Evolutionary conservation across 2,113 vertebrate genomes (phyloP).

Genomic region (Varanus komodoensis): DNA sequence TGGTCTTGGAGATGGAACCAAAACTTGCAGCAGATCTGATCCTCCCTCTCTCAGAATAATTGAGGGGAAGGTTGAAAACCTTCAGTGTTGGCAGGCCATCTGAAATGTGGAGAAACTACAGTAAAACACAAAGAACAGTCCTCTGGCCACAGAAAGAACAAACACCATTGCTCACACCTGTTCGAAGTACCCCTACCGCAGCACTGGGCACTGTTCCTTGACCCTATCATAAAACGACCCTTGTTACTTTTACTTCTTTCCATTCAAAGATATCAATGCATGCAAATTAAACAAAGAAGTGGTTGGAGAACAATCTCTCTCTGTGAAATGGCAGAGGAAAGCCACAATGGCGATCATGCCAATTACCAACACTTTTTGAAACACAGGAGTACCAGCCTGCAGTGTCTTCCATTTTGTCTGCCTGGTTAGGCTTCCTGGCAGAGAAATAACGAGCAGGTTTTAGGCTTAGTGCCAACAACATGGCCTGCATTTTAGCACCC

Average conservation of each 20-base stretch:
- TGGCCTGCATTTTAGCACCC: too few species aligned
- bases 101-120: conserved; percentile 46
- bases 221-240: not conserved
- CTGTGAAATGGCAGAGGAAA: not conserved
- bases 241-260: not conserved
- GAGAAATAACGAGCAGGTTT: too few species aligned
- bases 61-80: conserved; percentile 38
- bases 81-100: conserved; percentile 58
- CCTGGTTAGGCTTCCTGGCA: too few species aligned
- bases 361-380: not conserved
- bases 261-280: not conserved
- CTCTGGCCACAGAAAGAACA: not conserved
- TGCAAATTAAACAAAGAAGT: not conserved
- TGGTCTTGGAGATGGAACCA: not conserved
- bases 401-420: too few species aligned
- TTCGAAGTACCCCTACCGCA: not conserved
- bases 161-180: not conserved
- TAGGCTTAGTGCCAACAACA: too few species aligned
- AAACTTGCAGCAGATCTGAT: not conserved
- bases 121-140: not conserved
- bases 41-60: not conserved
- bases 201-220: not conserved
- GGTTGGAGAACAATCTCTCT: not conserved
- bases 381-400: not conserved
- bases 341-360: not conserved